phyloP scores from a whole-genome alignment of 2,888 invertebrate species.

The Horisme vitalbata region DNA sequence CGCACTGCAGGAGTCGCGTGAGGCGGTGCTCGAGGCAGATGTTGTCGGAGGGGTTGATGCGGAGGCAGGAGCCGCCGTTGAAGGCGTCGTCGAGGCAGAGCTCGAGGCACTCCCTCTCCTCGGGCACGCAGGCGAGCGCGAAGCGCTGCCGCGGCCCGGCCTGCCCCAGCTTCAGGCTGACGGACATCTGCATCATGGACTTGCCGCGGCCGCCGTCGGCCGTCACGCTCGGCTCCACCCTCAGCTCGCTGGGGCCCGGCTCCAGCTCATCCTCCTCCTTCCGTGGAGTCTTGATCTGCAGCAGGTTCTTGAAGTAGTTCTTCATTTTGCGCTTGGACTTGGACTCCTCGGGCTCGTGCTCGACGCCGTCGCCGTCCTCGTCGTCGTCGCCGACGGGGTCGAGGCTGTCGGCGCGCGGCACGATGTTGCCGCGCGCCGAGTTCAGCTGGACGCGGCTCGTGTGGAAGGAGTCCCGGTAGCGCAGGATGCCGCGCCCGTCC shows the following conservation, averaged over 20 bases:
- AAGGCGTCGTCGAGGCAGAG: slow-evolving; percentile 68
- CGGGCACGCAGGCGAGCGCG: slow-evolving; percentile 44
- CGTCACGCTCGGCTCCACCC: neutral
- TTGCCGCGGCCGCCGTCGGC: slow-evolving; percentile 9
- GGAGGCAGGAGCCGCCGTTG: slow-evolving; percentile 78
- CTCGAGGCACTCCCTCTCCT: slow-evolving; percentile 60
- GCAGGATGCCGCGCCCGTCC: slow-evolving; percentile 44
- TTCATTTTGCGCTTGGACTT: slow-evolving; percentile 35
- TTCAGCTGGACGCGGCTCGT: slow-evolving; percentile 26
- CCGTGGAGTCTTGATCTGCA: slow-evolving; percentile 30
- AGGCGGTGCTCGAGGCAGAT: slow-evolving; percentile 40
- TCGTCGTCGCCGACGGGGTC: slow-evolving; percentile 1
- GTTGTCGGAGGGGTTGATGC: slow-evolving; percentile 61
- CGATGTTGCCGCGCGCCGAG: neutral
- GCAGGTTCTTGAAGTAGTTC: slow-evolving; percentile 34
- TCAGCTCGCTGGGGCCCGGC: neutral
- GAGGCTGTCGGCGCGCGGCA: neutral
- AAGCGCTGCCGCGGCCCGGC: slow-evolving; percentile 34
- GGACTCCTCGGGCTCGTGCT: neutral
- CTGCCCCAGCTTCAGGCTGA: slow-evolving; percentile 44
- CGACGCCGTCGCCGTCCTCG: slow-evolving; percentile 10
- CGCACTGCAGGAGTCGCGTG: slow-evolving; percentile 61
- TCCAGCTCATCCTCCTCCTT: slow-evolving; percentile 1
- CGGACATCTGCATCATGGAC: slow-evolving; percentile 45
- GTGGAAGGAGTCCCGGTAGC: slow-evolving; percentile 39